A percentile compares a stretch with the other conserved stretches of the same genome.
These are phyloP conservation scores for Zele albiditarsus DNA, from an alignment of 2,888 invertebrate species.

Conservation along the genomic window DNA sequence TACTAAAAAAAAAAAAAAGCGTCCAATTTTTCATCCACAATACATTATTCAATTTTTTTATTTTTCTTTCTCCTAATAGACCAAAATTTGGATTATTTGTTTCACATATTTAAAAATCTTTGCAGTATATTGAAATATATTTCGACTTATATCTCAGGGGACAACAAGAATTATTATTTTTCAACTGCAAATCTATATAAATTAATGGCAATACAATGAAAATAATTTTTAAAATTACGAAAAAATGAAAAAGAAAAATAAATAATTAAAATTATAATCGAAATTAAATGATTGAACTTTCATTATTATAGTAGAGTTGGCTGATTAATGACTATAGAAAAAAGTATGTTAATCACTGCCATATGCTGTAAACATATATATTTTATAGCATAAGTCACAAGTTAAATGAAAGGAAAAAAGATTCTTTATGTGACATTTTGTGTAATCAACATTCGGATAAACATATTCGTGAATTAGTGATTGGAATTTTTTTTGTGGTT, in stretches of 20 bases:
- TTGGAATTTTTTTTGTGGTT: background rate
- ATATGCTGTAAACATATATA: conserved; percentile 63
- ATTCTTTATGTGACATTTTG: conserved; percentile 22
- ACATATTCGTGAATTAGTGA: background rate
- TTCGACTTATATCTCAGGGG: conserved; percentile 15
- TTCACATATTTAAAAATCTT: background rate
- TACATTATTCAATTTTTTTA: background rate
- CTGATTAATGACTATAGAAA: conserved; percentile 51
- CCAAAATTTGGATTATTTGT: background rate
- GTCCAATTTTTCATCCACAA: background rate
- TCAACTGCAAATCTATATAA: background rate
- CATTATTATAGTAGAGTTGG: conserved; percentile 33
- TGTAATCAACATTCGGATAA: conserved; percentile 14
- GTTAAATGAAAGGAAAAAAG: conserved; percentile 22
- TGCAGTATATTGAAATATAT: background rate
- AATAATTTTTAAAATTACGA: conserved; percentile 20
- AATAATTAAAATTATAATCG: conserved; percentile 11
- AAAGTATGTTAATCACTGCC: conserved; percentile 69
- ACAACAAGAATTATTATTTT: background rate
- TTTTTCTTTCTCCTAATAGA: background rate
- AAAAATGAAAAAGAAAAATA: conserved; percentile 23
- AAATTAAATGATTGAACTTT: conserved; percentile 21
- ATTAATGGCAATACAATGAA: conserved; percentile 23
- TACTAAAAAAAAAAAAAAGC: background rate
- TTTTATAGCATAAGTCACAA: conserved; percentile 62